Base-by-base conservation (phyloP, 2,113 vertebrate species). In the Macquaria australasica region DNA sequence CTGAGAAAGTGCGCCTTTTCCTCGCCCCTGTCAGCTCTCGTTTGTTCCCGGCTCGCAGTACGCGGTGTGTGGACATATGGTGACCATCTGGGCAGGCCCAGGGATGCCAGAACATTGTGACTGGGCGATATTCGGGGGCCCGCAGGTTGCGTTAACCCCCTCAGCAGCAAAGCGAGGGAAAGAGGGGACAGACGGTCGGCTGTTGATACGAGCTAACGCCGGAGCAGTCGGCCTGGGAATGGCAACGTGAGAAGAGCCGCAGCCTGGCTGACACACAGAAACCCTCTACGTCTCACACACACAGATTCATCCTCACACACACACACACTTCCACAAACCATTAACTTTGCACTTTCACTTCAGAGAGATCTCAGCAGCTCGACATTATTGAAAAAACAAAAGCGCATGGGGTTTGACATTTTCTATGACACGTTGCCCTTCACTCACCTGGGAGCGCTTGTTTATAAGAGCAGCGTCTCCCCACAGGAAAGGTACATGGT, bases 61-160 rank as follows among this genome's bases (percentile, higher is more conserved):
- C 60, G 56, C 75, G 84, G 70, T 59, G 86, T 25, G 16, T 18
- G 58, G 91, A 89, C 95, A 95, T 93, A 95, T 95, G 93, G 93
- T 28, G 82, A 67, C 95, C 95, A 95, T 95, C 94, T 95, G 95
- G 81, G 51, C 39, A 5, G 78, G 66, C 69, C 73, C 87, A 68
- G 87, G 69, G 84, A 85, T 25, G 86, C 84, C 84, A 86, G 91
- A 75, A 85, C 83, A 76, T 78, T 82, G 87, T 68, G 87, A 83
- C 86, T 39, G 82, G 83, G 88, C 80, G 59, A 73, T 73, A 72
- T 84, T 91, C 83, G 67, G 73, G 74, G 28, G 68, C 62, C 86
- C 53, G 70, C 80, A 73, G 90, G 87, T 92, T 79, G 51, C 31
- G 60, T 88, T 87, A 87, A 87, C 91, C 82, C 89, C 51, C 67